Base-by-base conservation (phyloP, 2,113 vertebrate species). In the Tetrax tetrax region DNA sequence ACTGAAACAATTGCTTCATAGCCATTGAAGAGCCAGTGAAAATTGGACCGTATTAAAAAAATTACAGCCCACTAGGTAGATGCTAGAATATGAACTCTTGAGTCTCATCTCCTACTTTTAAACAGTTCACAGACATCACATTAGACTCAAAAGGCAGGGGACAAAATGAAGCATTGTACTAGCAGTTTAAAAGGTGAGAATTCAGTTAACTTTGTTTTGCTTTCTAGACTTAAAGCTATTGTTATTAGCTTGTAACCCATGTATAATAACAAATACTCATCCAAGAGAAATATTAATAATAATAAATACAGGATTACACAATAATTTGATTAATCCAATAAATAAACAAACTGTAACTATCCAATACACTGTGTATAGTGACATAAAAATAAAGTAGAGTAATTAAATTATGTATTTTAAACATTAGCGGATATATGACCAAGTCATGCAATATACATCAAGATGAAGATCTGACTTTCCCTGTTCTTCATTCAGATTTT, bases 151-250 rank as follows among this genome's bases (percentile, higher is more conserved):
- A 95, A 68, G 25, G n/a, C 43, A 95, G 91, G 15, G 29, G 22
- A 78, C 10, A 88, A 83, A 90, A 60, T 0, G 4, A 64, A 90
- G 15, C 29, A 20, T 14, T 70, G n/a, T 37, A 48, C n/a, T 29
- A 57, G 28, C 14, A 83, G 64, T 87, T 60, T 83, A 88, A 91
- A 91, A 96, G 78, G 85, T 89, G 88, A 88, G 83, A 93, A 94
- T 57, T 91, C 48, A 54, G 37, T 81, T 68, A 77, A 75, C 45
- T 80, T 83, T 80, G 37, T 63, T 92, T 90, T 83, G n/a, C 25
- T 94, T 93, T 78, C 60, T 48, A 63, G 47, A 50, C 69, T 83
- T 83, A 74, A 66, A 96, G 43, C 33, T 85, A 48, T 86, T 80
- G 47, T 90, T 90, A 90, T 59, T 90, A 92, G 64, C 87, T 95